A percentile compares a stretch with the other conserved stretches of the same genome.
phyloP scores from a whole-genome alignment of 2,888 invertebrate species.

The Schrankia costaestrigalis region DNA sequence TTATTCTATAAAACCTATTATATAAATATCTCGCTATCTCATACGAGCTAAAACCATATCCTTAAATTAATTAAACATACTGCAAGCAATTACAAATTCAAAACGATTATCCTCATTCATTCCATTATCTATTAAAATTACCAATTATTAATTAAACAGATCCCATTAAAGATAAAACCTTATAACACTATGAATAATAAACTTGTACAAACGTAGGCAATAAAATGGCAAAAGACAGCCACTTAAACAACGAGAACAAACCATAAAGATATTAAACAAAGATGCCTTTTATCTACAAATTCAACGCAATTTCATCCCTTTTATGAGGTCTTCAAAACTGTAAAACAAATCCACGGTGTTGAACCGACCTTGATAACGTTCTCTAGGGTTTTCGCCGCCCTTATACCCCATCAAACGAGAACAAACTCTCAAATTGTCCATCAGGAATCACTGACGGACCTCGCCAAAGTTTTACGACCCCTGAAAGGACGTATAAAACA shows the following conservation, averaged over 20 bases:
- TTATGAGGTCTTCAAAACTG: slow-evolving; percentile 39
- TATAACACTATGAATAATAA: slow-evolving; percentile 19
- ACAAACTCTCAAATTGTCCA: slow-evolving; percentile 76
- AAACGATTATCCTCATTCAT: too few relatives aligned
- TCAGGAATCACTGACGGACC: slow-evolving; percentile 71
- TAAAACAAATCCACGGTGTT: slow-evolving; percentile 47
- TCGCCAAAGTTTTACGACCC: slow-evolving; percentile 65
- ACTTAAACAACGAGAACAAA: slow-evolving; percentile 25
- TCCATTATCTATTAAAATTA: slow-evolving; percentile 16
- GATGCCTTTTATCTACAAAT: slow-evolving; percentile 36
- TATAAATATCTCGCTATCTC: too few relatives aligned
- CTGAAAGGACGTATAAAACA: slow-evolving; percentile 64
- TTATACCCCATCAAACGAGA: slow-evolving; percentile 42
- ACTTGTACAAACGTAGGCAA: slow-evolving; percentile 11
- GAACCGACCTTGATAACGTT: slow-evolving; percentile 37
- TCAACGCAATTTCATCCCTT: slow-evolving; percentile 33
- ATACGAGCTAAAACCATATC: too few relatives aligned
- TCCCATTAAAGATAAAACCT: slow-evolving; percentile 15
- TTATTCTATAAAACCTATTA: too few relatives aligned
- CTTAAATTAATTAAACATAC: too few relatives aligned
- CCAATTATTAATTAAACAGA: slow-evolving; percentile 18
- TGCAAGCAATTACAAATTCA: too few relatives aligned
- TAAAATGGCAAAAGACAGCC: slow-evolving; percentile 20
- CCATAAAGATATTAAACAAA: slow-evolving; percentile 36
- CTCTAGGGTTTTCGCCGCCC: slow-evolving; percentile 33